These are phyloP conservation scores for Ceuthmochares aereus DNA, from an alignment of 2,113 vertebrate genomes.

Conservation along the genomic window DNA sequence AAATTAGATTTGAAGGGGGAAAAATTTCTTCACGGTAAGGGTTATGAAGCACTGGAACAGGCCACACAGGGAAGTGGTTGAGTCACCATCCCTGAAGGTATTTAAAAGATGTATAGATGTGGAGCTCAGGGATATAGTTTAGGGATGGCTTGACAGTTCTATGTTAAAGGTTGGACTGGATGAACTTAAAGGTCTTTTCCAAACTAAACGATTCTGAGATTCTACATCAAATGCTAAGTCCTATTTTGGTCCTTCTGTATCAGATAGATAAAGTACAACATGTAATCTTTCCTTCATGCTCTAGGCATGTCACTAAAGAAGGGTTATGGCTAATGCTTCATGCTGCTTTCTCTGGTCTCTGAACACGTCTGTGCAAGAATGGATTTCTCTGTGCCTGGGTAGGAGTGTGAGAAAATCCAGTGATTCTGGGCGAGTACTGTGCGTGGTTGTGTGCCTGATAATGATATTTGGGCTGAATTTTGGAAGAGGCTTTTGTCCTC, in stretches of 20 bases:
- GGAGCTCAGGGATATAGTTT: no score
- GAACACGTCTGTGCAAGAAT: background rate
- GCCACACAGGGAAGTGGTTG: no score
- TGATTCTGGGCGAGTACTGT: background rate
- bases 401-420: background rate
- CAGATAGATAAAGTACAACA: background rate
- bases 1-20: no score
- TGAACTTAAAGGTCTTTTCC: no score
- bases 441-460: fast-evolving
- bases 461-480: background rate
- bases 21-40: no score
- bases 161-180: no score
- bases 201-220: no score
- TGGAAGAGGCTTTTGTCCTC: background rate
- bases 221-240: background rate
- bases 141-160: no score
- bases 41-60: no score
- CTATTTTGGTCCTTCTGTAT: background rate
- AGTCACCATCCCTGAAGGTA: no score
- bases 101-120: no score
- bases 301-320: fast-evolving
- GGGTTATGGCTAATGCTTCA: fast-evolving
- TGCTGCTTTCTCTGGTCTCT: background rate
- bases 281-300: fast-evolving
- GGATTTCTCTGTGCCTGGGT: background rate